Conservation (phyloP, 2,797 vertebrate genomes). For the Pangasius krempfi region DNA sequence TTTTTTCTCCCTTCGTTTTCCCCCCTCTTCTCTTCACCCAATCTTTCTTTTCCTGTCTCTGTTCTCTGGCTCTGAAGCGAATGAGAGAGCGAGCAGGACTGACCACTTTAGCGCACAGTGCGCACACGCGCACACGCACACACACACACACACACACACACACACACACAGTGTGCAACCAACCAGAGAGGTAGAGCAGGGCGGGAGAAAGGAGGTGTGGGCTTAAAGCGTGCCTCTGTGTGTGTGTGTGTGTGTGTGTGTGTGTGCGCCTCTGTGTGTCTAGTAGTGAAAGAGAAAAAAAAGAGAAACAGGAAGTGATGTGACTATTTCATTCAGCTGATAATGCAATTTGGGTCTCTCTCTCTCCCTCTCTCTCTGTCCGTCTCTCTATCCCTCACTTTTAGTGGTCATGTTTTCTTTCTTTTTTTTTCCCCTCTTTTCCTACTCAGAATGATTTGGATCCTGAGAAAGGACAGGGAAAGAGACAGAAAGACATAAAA, state of each 20-base stretch:
- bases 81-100: slow-evolving; percentile 45
- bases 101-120: slow-evolving; percentile 61
- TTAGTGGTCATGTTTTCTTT: slow-evolving; percentile 2
- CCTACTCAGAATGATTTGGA: neutral
- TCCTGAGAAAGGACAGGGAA: neutral
- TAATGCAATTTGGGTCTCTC: slow-evolving; percentile 63
- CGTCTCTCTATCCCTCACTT: neutral
- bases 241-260: slow-evolving; percentile 15
- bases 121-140: slow-evolving; percentile 19
- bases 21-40: slow-evolving; percentile 28
- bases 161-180: slow-evolving; percentile 30
- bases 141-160: slow-evolving; percentile 9
- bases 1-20: slow-evolving; percentile 40
- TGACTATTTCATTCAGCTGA: slow-evolving; percentile 71
- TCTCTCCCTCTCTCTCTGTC: slow-evolving; percentile 8
- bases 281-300: slow-evolving; percentile 26
- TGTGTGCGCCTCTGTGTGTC: neutral
- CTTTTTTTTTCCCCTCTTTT: neutral
- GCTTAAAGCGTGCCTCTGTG: neutral
- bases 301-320: slow-evolving; percentile 79
- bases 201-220: slow-evolving; percentile 26
- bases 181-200: slow-evolving; percentile 36
- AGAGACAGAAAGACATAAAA: slow-evolving; percentile 36
- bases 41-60: slow-evolving; percentile 18
- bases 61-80: slow-evolving; percentile 64